Percentiles rank a stretch among this genome's conserved stretches.
Evolutionary conservation across 2,888 invertebrate species (phyloP).

Genomic region (Lepidochitona cinerea): DNA sequence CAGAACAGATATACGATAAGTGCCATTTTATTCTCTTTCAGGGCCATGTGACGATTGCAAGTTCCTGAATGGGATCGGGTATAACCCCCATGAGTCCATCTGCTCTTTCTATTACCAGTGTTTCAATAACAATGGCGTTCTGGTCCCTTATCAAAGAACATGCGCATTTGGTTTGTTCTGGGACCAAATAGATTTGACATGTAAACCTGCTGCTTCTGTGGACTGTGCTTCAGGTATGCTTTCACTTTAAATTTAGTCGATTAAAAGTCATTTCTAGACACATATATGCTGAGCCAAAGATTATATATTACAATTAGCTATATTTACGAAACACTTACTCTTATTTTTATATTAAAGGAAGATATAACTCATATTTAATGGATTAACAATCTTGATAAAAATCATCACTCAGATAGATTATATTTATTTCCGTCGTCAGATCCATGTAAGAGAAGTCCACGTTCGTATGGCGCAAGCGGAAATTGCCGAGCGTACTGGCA

Average conservation of each 20-base stretch:
- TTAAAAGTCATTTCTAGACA: no score
- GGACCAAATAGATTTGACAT: background rate
- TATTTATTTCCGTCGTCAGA: background rate
- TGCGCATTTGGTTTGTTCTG: slow-evolving; percentile 3
- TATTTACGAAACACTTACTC: no score
- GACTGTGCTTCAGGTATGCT: background rate
- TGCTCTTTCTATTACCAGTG: background rate
- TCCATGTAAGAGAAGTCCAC: background rate
- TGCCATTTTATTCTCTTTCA: background rate
- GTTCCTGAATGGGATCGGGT: background rate
- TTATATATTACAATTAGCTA: no score
- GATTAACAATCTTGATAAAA: no score
- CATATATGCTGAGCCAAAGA: no score
- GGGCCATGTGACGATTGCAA: background rate
- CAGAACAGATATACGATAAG: no score
- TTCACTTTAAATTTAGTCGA: no score
- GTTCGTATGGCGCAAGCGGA: background rate
- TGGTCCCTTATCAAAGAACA: background rate
- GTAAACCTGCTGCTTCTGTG: background rate
- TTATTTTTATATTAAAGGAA: no score
- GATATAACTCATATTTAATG: no score
- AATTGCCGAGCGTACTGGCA: background rate
- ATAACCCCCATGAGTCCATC: background rate
- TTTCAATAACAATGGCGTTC: background rate
- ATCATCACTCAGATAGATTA: no score